These are phyloP conservation scores for Meloe dianella DNA, from an alignment of 2,888 invertebrate species.

Conservation along the genomic window DNA sequence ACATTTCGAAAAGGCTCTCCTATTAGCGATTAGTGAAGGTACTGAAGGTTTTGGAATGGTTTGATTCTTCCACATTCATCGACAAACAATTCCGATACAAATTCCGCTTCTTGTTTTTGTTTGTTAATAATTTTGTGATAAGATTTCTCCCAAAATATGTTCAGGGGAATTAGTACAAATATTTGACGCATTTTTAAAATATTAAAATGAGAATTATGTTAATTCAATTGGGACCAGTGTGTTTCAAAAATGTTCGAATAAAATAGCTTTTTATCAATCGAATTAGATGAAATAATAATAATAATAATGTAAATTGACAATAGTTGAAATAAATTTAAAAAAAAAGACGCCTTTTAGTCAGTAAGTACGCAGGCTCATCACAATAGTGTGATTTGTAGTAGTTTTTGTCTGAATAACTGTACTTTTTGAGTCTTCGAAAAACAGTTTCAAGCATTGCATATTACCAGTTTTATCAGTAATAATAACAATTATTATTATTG, in stretches of 20 bases:
- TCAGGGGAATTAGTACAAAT: conserved; percentile 3
- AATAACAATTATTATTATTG: not conserved
- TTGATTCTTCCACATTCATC: conserved; percentile 41
- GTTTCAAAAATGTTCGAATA: conserved; percentile 13
- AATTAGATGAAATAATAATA: not conserved
- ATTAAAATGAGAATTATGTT: too few relatives aligned
- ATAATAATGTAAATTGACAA: conserved; percentile 18
- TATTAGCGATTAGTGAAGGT: conserved; percentile 93
- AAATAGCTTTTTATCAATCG: not conserved
- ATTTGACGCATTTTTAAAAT: not conserved
- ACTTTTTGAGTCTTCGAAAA: conserved; percentile 6
- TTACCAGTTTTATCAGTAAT: not conserved
- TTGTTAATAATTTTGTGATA: not conserved
- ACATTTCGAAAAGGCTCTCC: conserved; percentile 87
- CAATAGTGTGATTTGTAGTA: conserved; percentile 16
- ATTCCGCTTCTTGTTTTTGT: not conserved
- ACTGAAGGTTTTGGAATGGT: conserved; percentile 91
- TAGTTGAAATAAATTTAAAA: conserved; percentile 22
- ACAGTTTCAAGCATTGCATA: not conserved
- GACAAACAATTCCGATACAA: not conserved
- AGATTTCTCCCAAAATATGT: too few relatives aligned
- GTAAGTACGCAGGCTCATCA: conserved; percentile 20
- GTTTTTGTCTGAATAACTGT: conserved; percentile 15
- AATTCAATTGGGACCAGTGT: conserved; percentile 28
- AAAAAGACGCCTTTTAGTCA: conserved; percentile 29